Evolutionary conservation across 2,888 invertebrate species (phyloP).

Genomic region (Sminthurides aquaticus): DNA sequence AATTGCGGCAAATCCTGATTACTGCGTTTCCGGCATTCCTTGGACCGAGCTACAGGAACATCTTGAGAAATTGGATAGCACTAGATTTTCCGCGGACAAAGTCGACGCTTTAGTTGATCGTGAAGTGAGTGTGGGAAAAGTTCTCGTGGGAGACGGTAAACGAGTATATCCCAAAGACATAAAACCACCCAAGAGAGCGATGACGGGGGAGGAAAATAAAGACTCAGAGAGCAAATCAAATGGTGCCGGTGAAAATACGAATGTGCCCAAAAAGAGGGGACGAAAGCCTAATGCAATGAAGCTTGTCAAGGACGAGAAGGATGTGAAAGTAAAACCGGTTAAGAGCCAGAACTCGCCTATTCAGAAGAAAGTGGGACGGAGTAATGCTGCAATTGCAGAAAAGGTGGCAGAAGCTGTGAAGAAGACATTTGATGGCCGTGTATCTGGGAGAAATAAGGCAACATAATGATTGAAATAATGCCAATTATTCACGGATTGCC

Average conservation of each 20-base stretch:
- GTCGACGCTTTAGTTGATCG: constrained; percentile 30
- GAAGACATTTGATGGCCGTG: constrained; percentile 23
- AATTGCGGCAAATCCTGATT: constrained; percentile 64
- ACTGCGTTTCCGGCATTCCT: constrained; percentile 64
- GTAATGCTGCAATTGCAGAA: constrained; percentile 10
- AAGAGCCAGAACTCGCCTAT: constrained; percentile 5
- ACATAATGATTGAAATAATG: not conserved
- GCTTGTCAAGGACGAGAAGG: not conserved
- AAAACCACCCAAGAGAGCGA: constrained; percentile 12
- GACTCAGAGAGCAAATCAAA: not conserved
- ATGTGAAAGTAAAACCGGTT: not conserved
- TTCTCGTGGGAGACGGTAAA: constrained; percentile 11
- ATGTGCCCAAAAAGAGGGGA: constrained; percentile 22
- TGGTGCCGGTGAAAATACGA: not conserved
- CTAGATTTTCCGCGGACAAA: constrained; percentile 49
- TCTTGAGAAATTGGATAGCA: constrained; percentile 58
- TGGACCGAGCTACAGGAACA: constrained; percentile 60
- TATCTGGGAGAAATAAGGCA: constrained; percentile 23
- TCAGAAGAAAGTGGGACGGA: not conserved
- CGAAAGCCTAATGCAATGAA: constrained; percentile 19
- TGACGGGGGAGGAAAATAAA: not conserved
- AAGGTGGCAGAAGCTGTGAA: constrained; percentile 19
- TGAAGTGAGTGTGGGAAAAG: constrained; percentile 26
- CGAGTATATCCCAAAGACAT: constrained; percentile 40
- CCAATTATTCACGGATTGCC: not conserved